phyloP scores from a whole-genome alignment of 2,797 vertebrate species.

The Diceros bicornis region DNA sequence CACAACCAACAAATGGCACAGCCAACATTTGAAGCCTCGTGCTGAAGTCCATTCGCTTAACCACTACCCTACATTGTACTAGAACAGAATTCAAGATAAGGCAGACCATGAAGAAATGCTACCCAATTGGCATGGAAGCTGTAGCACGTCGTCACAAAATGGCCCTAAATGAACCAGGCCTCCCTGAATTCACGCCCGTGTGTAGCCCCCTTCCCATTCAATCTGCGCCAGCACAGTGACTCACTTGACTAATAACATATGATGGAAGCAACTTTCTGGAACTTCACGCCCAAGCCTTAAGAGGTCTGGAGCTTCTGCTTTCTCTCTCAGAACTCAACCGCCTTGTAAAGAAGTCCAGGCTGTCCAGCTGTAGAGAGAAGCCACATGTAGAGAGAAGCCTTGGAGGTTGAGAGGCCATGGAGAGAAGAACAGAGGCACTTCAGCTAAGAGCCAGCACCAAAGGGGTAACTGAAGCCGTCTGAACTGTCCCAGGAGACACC shows the following conservation, averaged over 20 bases:
- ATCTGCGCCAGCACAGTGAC: background rate
- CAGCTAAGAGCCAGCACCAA: background rate
- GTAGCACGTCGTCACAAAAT: background rate
- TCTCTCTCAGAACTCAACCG: background rate
- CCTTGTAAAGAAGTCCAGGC: background rate
- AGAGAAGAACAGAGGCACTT: background rate
- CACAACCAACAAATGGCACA: background rate
- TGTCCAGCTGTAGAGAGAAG: background rate
- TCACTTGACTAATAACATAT: background rate
- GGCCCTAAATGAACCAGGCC: background rate
- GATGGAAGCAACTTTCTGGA: background rate
- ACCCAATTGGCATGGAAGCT: background rate
- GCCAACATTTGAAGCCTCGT: background rate
- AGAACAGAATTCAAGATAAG: background rate
- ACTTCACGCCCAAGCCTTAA: background rate
- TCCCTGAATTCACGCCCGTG: background rate
- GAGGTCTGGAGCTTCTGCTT: background rate
- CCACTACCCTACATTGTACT: background rate
- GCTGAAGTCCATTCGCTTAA: no score
- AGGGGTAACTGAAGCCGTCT: background rate
- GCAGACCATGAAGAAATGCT: background rate
- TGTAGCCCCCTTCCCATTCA: background rate
- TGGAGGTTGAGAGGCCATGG: background rate
- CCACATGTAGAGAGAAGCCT: background rate
- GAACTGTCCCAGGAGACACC: background rate